These are phyloP conservation scores for Heliothis virescens DNA, from an alignment of 1,140 invertebrate genomes.

Conservation along the genomic window DNA sequence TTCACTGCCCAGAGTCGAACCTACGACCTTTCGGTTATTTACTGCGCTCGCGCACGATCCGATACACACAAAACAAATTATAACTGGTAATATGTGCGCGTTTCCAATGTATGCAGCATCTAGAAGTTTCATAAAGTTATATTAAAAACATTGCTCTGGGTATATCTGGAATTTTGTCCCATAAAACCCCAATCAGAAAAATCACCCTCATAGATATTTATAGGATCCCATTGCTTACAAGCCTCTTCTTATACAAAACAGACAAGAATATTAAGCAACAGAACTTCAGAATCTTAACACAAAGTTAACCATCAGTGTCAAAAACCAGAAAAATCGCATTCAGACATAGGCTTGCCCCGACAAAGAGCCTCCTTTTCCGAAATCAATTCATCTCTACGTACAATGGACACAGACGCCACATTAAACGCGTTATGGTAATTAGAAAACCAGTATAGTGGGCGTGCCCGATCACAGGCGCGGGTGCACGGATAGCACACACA, in stretches of 20 bases:
- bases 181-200: too few species aligned
- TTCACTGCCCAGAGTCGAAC: slow-evolving; percentile 43
- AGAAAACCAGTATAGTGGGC: slow-evolving; percentile 43
- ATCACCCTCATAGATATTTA: too few species aligned
- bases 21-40: slow-evolving; percentile 53
- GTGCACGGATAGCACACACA: background rate
- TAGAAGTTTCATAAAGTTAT: background rate
- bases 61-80: slow-evolving; percentile 48
- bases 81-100: slow-evolving; percentile 39
- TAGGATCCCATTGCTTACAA: too few species aligned
- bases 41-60: slow-evolving; percentile 39
- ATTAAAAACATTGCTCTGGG: too few species aligned
- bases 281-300: too few species aligned
- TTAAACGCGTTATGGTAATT: slow-evolving; percentile 49
- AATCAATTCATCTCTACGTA: background rate
- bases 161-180: too few species aligned
- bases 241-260: too few species aligned
- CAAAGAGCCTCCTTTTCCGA: too few species aligned
- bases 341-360: too few species aligned
- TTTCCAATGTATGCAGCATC: slow-evolving; percentile 9
- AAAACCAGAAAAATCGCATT: too few species aligned
- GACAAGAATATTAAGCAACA: too few species aligned
- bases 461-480: slow-evolving; percentile 25
- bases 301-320: too few species aligned
- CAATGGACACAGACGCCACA: slow-evolving; percentile 15